Evolutionary conservation across 2,888 invertebrate genomes (phyloP).

Genomic region (Euplagia quadripunctaria): DNA sequence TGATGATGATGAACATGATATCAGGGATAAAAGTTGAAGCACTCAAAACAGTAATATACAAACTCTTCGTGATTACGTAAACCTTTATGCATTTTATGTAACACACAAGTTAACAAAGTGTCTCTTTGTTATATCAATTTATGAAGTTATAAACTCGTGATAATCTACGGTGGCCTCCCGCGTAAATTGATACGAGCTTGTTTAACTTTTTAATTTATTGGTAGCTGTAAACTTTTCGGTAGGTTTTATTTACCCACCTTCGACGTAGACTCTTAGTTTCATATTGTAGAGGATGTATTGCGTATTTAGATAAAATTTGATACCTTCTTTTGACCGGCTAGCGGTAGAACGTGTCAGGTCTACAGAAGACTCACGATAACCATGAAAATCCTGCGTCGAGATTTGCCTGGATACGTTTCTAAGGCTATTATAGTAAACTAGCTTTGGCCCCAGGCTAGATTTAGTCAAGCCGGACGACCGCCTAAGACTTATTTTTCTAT

Average conservation of each 20-base stretch:
- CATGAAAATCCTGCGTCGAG: no score
- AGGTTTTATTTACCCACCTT: conserved; percentile 35
- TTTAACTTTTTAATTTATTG: conserved; percentile 59
- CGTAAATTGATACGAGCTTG: conserved; percentile 62
- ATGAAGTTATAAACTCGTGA: conserved; percentile 59
- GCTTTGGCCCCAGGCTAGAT: no score
- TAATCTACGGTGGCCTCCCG: conserved; percentile 60
- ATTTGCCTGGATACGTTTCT: no score
- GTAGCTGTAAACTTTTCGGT: conserved; percentile 44
- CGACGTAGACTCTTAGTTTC: conserved; percentile 11
- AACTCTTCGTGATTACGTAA: conserved; percentile 9
- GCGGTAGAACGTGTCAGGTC: no score
- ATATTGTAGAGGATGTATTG: conserved; percentile 4
- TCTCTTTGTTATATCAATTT: conserved; percentile 56
- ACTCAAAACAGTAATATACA: neutral
- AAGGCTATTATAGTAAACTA: no score
- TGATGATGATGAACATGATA: no score
- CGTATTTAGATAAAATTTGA: conserved; percentile 2
- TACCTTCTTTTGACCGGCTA: no score
- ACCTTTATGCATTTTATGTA: conserved; percentile 25
- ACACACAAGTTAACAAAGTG: conserved; percentile 49
- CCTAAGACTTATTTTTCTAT: no score
- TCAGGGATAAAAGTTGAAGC: no score
- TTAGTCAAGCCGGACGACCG: no score
- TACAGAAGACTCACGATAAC: no score